These are phyloP conservation scores for Cantharis lateralis DNA, from an alignment of 2,888 invertebrate species.

Conservation along the genomic window DNA sequence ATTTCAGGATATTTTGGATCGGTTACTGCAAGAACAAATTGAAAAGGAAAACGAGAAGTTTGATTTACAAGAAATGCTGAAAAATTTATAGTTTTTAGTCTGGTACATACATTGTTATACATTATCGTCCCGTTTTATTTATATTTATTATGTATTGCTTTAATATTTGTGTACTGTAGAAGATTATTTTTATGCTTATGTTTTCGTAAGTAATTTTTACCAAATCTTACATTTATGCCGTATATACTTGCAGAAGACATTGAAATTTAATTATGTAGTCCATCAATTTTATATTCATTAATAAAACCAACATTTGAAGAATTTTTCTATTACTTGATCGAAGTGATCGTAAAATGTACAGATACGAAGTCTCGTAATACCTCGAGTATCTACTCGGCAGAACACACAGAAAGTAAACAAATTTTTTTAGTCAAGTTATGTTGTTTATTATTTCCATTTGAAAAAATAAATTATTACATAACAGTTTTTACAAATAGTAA, in stretches of 20 bases:
- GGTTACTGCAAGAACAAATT: slow-evolving; percentile 77
- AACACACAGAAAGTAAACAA: too few relatives aligned
- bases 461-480: not conserved
- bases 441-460: not conserved
- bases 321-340: too few relatives aligned
- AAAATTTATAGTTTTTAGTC: slow-evolving; percentile 34
- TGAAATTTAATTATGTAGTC: not conserved
- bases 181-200: not conserved
- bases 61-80: slow-evolving; percentile 50
- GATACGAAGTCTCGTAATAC: too few relatives aligned
- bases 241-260: not conserved
- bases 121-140: not conserved
- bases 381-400: too few relatives aligned
- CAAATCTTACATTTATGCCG: not conserved
- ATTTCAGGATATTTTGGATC: slow-evolving; percentile 77
- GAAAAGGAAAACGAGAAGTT: slow-evolving; percentile 73
- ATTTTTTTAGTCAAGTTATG: not conserved
- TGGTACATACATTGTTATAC: not conserved
- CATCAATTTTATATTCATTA: not conserved
- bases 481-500: not conserved
- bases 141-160: not conserved
- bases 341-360: too few relatives aligned
- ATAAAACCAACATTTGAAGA: too few relatives aligned
- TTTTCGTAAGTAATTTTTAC: not conserved
- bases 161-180: not conserved